Evolutionary conservation across 2,797 vertebrate genomes (phyloP), one percentile per base, ranked within the genome.

Genomic region (Myiothlypis chrysogaster): DNA sequence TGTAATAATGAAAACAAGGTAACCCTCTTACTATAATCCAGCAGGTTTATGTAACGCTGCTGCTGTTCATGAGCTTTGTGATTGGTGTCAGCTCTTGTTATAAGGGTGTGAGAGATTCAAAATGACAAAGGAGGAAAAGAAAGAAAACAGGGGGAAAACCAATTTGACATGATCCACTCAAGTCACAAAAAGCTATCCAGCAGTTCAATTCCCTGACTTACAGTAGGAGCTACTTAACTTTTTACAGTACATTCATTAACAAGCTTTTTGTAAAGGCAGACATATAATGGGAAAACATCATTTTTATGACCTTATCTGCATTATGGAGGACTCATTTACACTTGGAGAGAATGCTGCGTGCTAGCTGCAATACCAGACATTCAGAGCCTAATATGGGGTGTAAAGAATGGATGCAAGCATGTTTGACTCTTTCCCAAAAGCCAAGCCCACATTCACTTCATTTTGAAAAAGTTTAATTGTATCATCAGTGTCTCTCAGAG

Each of bases 371-470:
- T 88, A 86, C 77, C 83, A 94, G n/a, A 61, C 88, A 89, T 93
- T 93, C 93, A 95, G 63, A 90, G 77, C 81, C 92, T 91, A 89
- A 90, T 65, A 84, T 16, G 65, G 87, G n/a, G 49, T 64, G 49
- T 72, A 90, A 96, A 93, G 91, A 96, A 95, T 93, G 89, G 96
- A 86, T 47, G 47, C 50, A 92, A 68, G 93, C 87, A 92, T 90
- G 70, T 71, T 94, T 96, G 95, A 96, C 90, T 72, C 91, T 46
- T 81, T 94, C 91, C 95, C 95, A 97, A 96, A 90, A 95, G 87
- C 87, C 96, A 95, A 94, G 85, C 94, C 96, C 93, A 94, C 91
- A 92, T 95, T 94, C 93, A 91, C n/a, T 83, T 92, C 66, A 72
- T 89, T 95, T 80, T 77, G 49, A 85, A 85, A 86, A 93, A 71